Conservation (phyloP, 2,797 vertebrate species). For the Anguilla marmorata region DNA sequence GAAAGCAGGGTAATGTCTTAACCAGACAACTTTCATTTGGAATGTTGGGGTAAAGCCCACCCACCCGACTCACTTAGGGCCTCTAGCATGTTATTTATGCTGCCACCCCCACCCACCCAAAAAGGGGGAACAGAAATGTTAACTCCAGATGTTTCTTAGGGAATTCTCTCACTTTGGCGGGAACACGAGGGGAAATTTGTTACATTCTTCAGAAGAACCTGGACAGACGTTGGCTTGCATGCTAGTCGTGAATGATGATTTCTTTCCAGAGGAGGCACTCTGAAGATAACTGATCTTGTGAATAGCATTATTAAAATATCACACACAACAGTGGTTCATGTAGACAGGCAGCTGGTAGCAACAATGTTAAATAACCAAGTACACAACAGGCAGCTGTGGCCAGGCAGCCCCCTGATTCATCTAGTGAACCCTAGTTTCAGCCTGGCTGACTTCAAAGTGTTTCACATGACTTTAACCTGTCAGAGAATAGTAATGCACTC, state of each 20-base stretch:
- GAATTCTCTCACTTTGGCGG: neutral
- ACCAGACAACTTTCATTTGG: neutral
- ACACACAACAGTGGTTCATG: neutral
- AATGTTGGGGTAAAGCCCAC: constrained; percentile 12
- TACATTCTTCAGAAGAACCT: neutral
- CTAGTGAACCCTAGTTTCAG: neutral
- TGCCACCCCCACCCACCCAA: neutral
- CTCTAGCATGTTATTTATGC: neutral
- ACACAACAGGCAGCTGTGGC: no score
- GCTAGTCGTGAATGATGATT: neutral
- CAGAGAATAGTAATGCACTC: neutral
- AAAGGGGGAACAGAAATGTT: neutral
- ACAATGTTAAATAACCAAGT: neutral
- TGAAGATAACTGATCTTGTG: neutral
- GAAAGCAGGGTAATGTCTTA: constrained; percentile 1
- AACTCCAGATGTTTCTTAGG: constrained; percentile 6
- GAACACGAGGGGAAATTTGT: neutral
- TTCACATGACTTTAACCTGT: neutral
- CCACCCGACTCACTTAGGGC: neutral
- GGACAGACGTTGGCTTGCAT: neutral
- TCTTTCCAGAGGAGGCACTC: neutral
- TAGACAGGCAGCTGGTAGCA: neutral
- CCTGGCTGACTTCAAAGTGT: neutral
- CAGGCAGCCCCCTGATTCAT: neutral
- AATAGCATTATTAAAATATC: neutral